Evolutionary conservation across 2,113 vertebrate species (phyloP), one percentile per base, ranked within the genome.

Genomic region (Taurulus bubalis): DNA sequence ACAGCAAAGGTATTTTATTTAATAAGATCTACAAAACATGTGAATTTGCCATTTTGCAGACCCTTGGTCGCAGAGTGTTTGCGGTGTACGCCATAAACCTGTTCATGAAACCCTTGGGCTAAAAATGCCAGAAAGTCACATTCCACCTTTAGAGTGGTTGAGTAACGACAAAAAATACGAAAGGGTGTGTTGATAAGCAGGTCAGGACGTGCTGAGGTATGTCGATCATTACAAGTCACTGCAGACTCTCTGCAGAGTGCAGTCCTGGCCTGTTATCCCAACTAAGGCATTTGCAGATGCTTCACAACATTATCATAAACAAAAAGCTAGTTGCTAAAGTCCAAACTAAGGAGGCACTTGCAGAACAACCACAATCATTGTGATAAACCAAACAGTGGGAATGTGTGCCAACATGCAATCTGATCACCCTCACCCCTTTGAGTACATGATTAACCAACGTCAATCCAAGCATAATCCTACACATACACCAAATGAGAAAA

Each of bases 151-250:
- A 45, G 9, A 38, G 14, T 2, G 10, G 47, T 40, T 49, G 30
- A 22, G 9, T 59, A 71, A 73, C 2, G 63, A 22, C 53, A 8
- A 28, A n/a, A 6, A 28, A n/a, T 22, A 38, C n/a, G 42, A 45
- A 55, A 14, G 36, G 2, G 18, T 15, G 1, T 18, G 4, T 38
- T 11, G 28, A 34, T n/a, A 4, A 75, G 49, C 90, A 75, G 65
- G 90, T 68, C 69, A 20, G 36, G 65, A 84, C 91, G 8, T 76
- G 91, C 55, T 77, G 38, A 20, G 45, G 30, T 58, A 85, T 80
- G 83, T 18, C 16, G 60, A 70, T 68, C n/a, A n/a, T 14, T 26
- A 38, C 16, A 5, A 63, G 51, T 40, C 28, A 53, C 53, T 74
- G 66, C 58, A 10, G 67, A 59, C n/a, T 49, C 45, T 40, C 58